phyloP scores from a whole-genome alignment of 2,888 invertebrate genomes.

The Athetis lepigone region DNA sequence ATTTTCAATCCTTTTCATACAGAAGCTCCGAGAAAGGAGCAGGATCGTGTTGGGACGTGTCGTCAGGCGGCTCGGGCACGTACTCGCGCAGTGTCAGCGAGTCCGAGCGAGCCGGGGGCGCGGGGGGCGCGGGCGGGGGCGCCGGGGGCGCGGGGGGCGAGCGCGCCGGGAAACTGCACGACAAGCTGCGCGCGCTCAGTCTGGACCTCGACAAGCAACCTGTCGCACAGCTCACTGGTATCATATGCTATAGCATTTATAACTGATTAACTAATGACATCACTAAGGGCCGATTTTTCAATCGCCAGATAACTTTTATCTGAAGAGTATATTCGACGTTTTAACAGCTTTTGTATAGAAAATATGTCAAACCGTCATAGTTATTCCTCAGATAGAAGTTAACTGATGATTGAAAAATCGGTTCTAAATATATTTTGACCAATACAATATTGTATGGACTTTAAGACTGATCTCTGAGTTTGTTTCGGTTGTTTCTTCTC shows the following conservation, averaged over 20 bases:
- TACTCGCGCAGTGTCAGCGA: slow-evolving; percentile 92
- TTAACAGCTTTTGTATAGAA: too few species aligned
- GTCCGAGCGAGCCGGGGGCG: slow-evolving; percentile 75
- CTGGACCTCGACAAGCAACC: slow-evolving; percentile 93
- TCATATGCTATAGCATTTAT: neutral
- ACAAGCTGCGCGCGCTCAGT: slow-evolving; percentile 93
- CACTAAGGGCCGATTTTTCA: too few species aligned
- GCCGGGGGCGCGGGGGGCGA: slow-evolving; percentile 65
- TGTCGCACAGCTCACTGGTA: slow-evolving; percentile 73
- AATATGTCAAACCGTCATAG: too few species aligned
- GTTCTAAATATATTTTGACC: too few species aligned
- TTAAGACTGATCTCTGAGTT: too few species aligned
- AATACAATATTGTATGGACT: too few species aligned
- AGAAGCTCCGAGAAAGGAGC: slow-evolving; percentile 72
- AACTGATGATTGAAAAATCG: too few species aligned
- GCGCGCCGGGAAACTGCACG: slow-evolving; percentile 75
- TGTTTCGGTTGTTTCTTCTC: too few species aligned
- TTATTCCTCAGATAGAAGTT: too few species aligned
- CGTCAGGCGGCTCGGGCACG: slow-evolving; percentile 69
- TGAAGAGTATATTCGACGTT: too few species aligned
- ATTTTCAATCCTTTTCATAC: neutral
- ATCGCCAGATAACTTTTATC: too few species aligned
- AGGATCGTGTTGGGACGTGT: slow-evolving; percentile 86
- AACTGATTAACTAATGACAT: too few species aligned
- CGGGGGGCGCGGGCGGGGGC: slow-evolving; percentile 59